These are phyloP conservation scores for Rhyacichthys aspro DNA, from an alignment of 2,797 vertebrate species.

Conservation along the genomic window DNA sequence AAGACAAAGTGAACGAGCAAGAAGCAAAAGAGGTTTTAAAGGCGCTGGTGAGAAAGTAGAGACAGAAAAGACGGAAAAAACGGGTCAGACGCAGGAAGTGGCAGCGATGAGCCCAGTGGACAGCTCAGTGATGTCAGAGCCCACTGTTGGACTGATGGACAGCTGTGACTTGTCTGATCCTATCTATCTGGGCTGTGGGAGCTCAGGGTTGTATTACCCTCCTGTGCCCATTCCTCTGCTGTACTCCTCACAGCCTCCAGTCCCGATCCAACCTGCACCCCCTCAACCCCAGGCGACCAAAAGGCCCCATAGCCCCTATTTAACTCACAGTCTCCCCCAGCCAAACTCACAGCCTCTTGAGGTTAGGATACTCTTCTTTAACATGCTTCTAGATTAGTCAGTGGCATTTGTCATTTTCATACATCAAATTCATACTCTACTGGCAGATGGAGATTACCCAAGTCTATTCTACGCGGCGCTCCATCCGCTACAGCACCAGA, in stretches of 20 bases:
- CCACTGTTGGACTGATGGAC: conserved; percentile 44
- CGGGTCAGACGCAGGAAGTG: conserved; percentile 28
- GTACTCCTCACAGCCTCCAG: conserved; percentile 44
- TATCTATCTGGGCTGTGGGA: conserved; percentile 46
- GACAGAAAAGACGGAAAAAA: conserved; percentile 26
- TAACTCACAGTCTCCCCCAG: conserved; percentile 34
- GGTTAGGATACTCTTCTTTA: conserved; percentile 53
- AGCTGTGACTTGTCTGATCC: conserved; percentile 62
- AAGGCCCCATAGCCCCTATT: conserved; percentile 50
- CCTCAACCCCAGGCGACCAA: conserved; percentile 56
- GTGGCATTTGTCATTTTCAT: conserved; percentile 2
- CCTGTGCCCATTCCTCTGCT: conserved; percentile 41
- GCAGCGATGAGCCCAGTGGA: conserved; percentile 36
- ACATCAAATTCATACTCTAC: neutral
- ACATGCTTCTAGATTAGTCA: neutral
- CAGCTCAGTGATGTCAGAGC: conserved; percentile 28
- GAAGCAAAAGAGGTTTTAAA: conserved; percentile 45
- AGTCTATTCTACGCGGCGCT: conserved; percentile 74
- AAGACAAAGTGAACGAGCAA: conserved; percentile 49
- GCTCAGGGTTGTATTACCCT: conserved; percentile 39
- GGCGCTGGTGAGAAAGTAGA: conserved; percentile 16
- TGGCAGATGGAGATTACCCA: conserved; percentile 78
- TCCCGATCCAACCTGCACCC: conserved; percentile 41
- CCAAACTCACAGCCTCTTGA: conserved; percentile 55
- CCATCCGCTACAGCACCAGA: conserved; percentile 73